A percentile compares a stretch with the other conserved stretches of the same genome.
Conservation (phyloP, 2,888 invertebrate species). For the Papilio gigon region DNA sequence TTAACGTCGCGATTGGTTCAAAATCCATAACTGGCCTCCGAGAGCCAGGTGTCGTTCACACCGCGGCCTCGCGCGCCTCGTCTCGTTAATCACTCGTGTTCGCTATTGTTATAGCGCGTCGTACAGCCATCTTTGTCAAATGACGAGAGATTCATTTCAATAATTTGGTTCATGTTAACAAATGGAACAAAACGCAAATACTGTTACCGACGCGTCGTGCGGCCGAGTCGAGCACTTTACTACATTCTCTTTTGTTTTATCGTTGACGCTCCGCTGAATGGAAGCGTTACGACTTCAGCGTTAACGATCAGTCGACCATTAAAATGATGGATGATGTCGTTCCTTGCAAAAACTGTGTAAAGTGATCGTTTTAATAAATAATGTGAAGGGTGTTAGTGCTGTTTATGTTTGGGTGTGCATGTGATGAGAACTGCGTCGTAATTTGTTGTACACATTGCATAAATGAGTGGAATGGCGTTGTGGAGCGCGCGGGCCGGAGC, state of each 20-base stretch:
- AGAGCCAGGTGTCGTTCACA: slow-evolving; percentile 83
- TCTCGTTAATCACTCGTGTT: slow-evolving; percentile 82
- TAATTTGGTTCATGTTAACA: slow-evolving; percentile 67
- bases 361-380: slow-evolving; percentile 75
- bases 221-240: slow-evolving; percentile 66
- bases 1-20: slow-evolving; percentile 82
- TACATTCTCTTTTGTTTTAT: slow-evolving; percentile 81
- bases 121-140: slow-evolving; percentile 83
- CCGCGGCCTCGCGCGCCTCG: slow-evolving; percentile 82
- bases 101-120: slow-evolving; percentile 80
- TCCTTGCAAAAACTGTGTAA: slow-evolving; percentile 77
- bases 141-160: slow-evolving; percentile 76
- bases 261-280: slow-evolving; percentile 77
- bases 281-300: slow-evolving; percentile 76
- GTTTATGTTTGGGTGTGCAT: slow-evolving; percentile 70
- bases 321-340: slow-evolving; percentile 79
- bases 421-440: slow-evolving; percentile 79
- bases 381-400: slow-evolving; percentile 73
- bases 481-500: slow-evolving; percentile 80
- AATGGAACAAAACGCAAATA: slow-evolving; percentile 69
- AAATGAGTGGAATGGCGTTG: slow-evolving; percentile 82
- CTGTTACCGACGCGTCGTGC: slow-evolving; percentile 65
- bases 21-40: slow-evolving; percentile 82
- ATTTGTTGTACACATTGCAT: slow-evolving; percentile 80
- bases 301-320: slow-evolving; percentile 78